A percentile compares a stretch with the other conserved stretches of the same genome.
phyloP scores from a whole-genome alignment of 2,113 vertebrate species.

The Aptenodytes patagonicus region DNA sequence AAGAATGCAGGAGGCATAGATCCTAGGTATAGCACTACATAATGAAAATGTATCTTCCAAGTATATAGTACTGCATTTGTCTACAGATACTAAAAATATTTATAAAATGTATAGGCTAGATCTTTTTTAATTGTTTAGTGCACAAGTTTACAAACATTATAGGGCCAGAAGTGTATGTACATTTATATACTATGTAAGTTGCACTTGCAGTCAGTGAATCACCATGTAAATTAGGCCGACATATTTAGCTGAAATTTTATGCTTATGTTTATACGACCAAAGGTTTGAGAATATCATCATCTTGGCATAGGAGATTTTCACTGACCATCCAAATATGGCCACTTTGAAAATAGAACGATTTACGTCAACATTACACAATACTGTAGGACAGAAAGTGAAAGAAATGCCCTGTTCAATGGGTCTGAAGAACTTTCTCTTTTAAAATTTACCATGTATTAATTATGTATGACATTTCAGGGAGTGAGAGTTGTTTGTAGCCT shows the following conservation, averaged over 20 bases:
- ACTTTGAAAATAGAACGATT: not conserved
- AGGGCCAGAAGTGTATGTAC: not conserved
- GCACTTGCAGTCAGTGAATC: not conserved
- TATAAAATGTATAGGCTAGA: not conserved
- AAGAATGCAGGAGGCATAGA: not conserved
- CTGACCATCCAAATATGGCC: not conserved
- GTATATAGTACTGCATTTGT: not conserved
- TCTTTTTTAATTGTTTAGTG: not conserved
- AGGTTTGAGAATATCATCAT: not conserved
- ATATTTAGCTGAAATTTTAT: not conserved
- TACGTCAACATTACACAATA: not conserved
- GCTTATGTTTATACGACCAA: not conserved
- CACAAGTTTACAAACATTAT: not conserved
- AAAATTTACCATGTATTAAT: slow-evolving; percentile 15
- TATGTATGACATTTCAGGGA: slow-evolving; percentile 33
- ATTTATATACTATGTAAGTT: not conserved
- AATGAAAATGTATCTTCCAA: not conserved
- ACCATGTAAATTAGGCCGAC: not conserved
- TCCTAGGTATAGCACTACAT: not conserved
- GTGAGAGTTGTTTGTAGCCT: slow-evolving; percentile 39
- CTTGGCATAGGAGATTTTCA: not conserved
- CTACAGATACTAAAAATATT: not conserved
- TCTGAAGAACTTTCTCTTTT: slow-evolving; percentile 4
- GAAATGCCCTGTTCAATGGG: not conserved
- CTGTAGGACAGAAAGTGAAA: not conserved